Percentiles rank a stretch among this genome's conserved stretches.
Conservation (phyloP, 2,888 invertebrate species). For the Lordiphosa andalusiaca region DNA sequence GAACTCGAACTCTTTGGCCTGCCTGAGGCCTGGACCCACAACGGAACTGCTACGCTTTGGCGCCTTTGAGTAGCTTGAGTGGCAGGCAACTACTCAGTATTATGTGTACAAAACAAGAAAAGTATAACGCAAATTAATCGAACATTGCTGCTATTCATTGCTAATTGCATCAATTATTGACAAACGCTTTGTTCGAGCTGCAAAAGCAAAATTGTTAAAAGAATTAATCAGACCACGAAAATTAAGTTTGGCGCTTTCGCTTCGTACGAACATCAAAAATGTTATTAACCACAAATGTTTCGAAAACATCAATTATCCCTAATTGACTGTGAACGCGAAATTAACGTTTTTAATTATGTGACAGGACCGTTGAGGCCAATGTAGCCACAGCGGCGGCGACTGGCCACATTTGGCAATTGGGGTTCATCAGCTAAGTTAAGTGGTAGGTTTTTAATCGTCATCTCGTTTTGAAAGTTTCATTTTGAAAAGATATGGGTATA, state of each 20-base stretch:
- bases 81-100: slow-evolving; percentile 39
- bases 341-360: slow-evolving; percentile 75
- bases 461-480: too few species aligned
- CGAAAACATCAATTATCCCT: slow-evolving; percentile 74
- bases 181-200: slow-evolving; percentile 30
- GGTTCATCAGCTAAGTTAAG: neutral
- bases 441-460: too few species aligned
- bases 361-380: slow-evolving; percentile 42
- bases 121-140: slow-evolving; percentile 1
- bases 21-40: slow-evolving; percentile 53
- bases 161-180: slow-evolving; percentile 62
- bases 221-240: slow-evolving; percentile 61
- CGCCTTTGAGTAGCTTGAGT: slow-evolving; percentile 54
- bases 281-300: slow-evolving; percentile 74
- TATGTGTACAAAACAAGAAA: neutral
- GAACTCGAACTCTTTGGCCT: slow-evolving; percentile 62
- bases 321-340: slow-evolving; percentile 75
- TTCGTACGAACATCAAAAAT: slow-evolving; percentile 64
- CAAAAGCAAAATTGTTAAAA: slow-evolving; percentile 14
- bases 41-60: slow-evolving; percentile 65
- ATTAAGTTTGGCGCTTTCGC: slow-evolving; percentile 11
- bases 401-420: neutral
- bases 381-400: slow-evolving; percentile 11
- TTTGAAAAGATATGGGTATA: too few species aligned
- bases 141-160: slow-evolving; percentile 30